Conservation (phyloP, 92 coral and sea anemone species). For the Parazoanthus atlanticus region DNA sequence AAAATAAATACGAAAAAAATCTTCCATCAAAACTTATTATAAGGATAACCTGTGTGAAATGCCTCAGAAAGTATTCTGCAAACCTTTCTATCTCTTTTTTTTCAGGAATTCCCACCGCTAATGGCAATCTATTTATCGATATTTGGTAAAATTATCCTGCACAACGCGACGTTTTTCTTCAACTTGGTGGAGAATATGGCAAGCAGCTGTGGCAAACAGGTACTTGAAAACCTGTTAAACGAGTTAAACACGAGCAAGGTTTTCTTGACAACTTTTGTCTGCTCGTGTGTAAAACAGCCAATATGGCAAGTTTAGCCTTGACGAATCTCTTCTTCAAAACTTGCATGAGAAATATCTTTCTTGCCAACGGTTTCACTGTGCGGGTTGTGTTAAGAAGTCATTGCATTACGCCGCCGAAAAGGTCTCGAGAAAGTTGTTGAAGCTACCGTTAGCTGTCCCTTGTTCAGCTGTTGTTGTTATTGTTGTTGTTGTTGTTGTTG, state of each 20-base stretch:
- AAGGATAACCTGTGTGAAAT: background rate
- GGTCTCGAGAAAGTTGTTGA: too few species aligned
- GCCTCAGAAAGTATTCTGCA: background rate
- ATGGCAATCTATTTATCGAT: slow-evolving; percentile 86
- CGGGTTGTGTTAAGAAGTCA: too few species aligned
- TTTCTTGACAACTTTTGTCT: background rate
- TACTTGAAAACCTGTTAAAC: slow-evolving; percentile 8
- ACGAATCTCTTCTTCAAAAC: too few species aligned
- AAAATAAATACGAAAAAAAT: too few species aligned
- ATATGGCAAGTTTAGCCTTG: too few species aligned
- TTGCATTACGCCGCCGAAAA: too few species aligned
- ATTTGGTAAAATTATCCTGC: slow-evolving; percentile 77
- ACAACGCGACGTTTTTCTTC: slow-evolving; percentile 72
- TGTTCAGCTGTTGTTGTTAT: too few species aligned
- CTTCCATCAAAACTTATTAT: too few species aligned
- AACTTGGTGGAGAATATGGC: slow-evolving; percentile 77
- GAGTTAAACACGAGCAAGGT: background rate
- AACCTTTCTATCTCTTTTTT: background rate
- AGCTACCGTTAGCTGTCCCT: too few species aligned
- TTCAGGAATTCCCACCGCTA: slow-evolving; percentile 89
- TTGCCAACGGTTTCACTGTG: too few species aligned
- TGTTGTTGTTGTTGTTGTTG: too few species aligned
- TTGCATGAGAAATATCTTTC: background rate
- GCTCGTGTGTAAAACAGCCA: too few species aligned
- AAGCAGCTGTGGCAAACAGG: slow-evolving; percentile 70